Evolutionary conservation across 2,113 vertebrate species (phyloP).

Genomic region (Carassius carassius): DNA sequence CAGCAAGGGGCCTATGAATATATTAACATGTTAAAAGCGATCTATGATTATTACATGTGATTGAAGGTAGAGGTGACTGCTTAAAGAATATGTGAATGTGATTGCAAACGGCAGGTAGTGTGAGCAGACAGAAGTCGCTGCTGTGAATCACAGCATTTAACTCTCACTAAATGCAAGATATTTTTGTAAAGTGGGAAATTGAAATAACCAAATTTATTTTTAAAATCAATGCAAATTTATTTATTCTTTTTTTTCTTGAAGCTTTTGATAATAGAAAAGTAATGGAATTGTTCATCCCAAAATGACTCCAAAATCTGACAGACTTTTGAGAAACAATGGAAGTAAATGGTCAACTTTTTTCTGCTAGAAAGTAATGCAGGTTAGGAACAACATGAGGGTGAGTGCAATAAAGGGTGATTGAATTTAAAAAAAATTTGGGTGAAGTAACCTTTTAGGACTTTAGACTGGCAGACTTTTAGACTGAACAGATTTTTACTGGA

Average conservation of each 20-base stretch:
- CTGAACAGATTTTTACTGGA: neutral
- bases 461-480: neutral
- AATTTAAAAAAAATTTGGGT: too few species aligned
- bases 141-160: neutral
- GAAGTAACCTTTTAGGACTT: neutral
- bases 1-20: slow-evolving; percentile 9
- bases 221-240: too few species aligned
- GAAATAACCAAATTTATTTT: too few species aligned
- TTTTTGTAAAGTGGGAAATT: neutral
- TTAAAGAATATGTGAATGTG: slow-evolving; percentile 28
- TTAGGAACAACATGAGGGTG: neutral
- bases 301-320: neutral
- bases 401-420: neutral
- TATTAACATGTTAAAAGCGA: slow-evolving; percentile 11
- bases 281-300: neutral
- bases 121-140: neutral
- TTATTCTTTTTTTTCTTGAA: neutral
- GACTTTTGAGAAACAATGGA: too few species aligned
- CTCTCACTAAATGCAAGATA: neutral
- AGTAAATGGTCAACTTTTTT: too few species aligned
- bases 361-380: too few species aligned
- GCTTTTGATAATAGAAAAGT: neutral
- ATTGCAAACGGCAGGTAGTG: slow-evolving; percentile 36
- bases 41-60: slow-evolving; percentile 31
- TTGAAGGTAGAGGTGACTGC: slow-evolving; percentile 17